These are phyloP conservation scores for Acanthosoma haemorrhoidale DNA, from an alignment of 2,888 invertebrate species.

Conservation along the genomic window DNA sequence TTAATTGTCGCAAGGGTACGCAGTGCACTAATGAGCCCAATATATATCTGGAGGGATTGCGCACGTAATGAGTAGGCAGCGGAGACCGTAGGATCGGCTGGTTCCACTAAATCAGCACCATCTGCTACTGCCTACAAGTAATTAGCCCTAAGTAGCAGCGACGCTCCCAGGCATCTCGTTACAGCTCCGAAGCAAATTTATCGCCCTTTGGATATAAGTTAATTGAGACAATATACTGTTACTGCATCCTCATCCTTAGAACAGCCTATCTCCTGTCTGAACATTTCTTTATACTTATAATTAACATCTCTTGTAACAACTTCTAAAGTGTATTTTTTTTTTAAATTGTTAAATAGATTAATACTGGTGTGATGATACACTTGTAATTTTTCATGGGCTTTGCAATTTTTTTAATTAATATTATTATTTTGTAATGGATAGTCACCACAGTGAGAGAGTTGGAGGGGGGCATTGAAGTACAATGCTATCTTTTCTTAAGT, in stretches of 20 bases:
- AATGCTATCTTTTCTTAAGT: too few relatives aligned
- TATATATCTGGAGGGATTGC: background rate
- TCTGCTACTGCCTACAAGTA: background rate
- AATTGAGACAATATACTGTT: slow-evolving; percentile 1
- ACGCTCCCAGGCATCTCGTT: background rate
- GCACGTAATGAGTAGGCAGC: background rate
- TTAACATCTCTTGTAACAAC: too few relatives aligned
- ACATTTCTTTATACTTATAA: too few relatives aligned
- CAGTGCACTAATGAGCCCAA: background rate
- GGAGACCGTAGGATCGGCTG: background rate
- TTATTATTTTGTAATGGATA: too few relatives aligned
- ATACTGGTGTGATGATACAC: too few relatives aligned
- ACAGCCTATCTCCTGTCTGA: background rate
- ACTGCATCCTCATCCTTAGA: too few relatives aligned
- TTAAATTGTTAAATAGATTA: too few relatives aligned
- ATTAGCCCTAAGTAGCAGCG: background rate
- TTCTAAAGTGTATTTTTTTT: too few relatives aligned
- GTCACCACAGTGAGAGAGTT: too few relatives aligned
- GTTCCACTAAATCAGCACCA: background rate
- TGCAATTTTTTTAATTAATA: too few relatives aligned
- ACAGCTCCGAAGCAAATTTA: background rate
- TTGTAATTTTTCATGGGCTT: too few relatives aligned
- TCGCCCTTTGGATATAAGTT: background rate
- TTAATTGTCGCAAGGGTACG: background rate
- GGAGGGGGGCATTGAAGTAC: too few relatives aligned